Percentiles rank a stretch among this genome's conserved stretches.
Evolutionary conservation across 35 echinoderm and acorn worm genomes (phyloP).

Genomic region (Chiridota heheva): DNA sequence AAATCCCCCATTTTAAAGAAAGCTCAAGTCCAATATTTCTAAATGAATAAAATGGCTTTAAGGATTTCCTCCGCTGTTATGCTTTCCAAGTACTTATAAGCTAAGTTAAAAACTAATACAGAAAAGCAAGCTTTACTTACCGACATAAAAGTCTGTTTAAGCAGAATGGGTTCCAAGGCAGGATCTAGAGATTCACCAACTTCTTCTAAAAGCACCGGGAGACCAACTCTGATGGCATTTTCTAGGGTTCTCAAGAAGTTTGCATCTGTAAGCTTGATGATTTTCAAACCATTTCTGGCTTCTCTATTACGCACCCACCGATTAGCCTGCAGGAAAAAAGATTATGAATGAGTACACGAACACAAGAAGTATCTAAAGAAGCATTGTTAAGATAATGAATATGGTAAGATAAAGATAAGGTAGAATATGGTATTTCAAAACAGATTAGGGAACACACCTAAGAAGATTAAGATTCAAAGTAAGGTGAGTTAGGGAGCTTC

Average conservation of each 20-base stretch:
- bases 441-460: too few species aligned
- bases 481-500: too few species aligned
- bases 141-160: conserved; percentile 95
- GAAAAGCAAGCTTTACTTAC: too few species aligned
- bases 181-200: conserved; percentile 89
- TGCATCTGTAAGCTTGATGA: conserved; percentile 91
- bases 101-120: too few species aligned
- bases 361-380: background rate
- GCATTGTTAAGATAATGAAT: background rate
- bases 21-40: too few species aligned
- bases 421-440: too few species aligned
- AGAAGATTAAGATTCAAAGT: too few species aligned
- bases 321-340: conserved; percentile 68
- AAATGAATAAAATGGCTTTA: too few species aligned
- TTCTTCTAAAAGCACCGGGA: conserved; percentile 92
- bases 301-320: conserved; percentile 95
- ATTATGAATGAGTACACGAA: background rate
- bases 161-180: conserved; percentile 94
- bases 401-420: too few species aligned
- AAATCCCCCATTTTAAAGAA: too few species aligned
- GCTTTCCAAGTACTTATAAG: too few species aligned
- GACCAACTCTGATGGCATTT: conserved; percentile 85
- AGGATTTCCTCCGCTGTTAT: too few species aligned
- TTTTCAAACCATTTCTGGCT: conserved; percentile 87
- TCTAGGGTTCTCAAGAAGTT: conserved; percentile 93